Conservation (phyloP, 2,888 invertebrate genomes). For the Trichopoda pennipes region DNA sequence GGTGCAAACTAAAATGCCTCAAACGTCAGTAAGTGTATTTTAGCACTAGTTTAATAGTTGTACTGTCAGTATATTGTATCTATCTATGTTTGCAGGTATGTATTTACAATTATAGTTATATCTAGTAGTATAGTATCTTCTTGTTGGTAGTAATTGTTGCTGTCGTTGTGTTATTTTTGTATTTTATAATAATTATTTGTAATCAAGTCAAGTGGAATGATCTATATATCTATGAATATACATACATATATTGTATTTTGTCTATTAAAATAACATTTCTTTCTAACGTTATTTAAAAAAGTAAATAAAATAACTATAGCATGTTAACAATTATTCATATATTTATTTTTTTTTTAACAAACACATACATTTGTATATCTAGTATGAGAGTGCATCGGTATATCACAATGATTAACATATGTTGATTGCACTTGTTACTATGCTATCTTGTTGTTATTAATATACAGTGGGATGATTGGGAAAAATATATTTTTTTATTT, state of each 20-base stretch:
- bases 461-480: conserved; percentile 10
- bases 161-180: conserved; percentile 33
- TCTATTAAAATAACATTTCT: conserved; percentile 31
- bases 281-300: conserved; percentile 39
- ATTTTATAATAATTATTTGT: conserved; percentile 65
- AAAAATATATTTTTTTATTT: not conserved
- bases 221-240: conserved; percentile 37
- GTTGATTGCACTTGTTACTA: conserved; percentile 61
- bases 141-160: conserved; percentile 50
- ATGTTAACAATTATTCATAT: conserved; percentile 65
- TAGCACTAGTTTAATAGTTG: conserved; percentile 51
- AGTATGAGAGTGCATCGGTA: not conserved
- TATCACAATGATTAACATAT: conserved; percentile 52
- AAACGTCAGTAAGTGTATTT: conserved; percentile 46
- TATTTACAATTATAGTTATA: conserved; percentile 17
- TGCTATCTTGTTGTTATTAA: not conserved
- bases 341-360: conserved; percentile 56
- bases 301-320: conserved; percentile 55
- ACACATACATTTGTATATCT: conserved; percentile 15
- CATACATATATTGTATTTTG: conserved; percentile 11
- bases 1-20: conserved; percentile 55
- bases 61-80: conserved; percentile 38
- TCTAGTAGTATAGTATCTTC: conserved; percentile 35
- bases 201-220: conserved; percentile 68
- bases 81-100: not conserved